These are phyloP conservation scores for Leucoraja erinaceus DNA, from an alignment of 2,113 vertebrate genomes.

Conservation along the genomic window DNA sequence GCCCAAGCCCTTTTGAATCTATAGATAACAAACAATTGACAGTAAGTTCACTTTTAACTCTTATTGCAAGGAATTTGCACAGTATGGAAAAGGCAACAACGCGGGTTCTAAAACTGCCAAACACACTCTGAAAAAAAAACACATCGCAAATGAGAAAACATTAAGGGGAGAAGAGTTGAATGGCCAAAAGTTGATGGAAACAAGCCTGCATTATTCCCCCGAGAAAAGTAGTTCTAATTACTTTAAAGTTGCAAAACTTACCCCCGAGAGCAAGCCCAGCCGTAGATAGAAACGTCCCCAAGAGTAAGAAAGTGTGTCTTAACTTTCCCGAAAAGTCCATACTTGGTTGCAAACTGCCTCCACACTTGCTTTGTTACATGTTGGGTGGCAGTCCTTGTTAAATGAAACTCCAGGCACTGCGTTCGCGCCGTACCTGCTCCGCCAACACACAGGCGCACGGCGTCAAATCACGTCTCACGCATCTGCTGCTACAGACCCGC, in stretches of 20 bases:
- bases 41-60: not conserved
- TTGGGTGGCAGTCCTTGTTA: not conserved
- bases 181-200: not conserved
- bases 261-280: not conserved
- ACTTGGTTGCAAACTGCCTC: not conserved
- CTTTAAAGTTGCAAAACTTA: not conserved
- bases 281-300: not conserved
- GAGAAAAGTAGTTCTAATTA: not conserved
- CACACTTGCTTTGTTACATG: constrained; percentile 7
- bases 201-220: not conserved
- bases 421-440: not conserved
- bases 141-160: not conserved
- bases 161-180: not conserved
- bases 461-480: not conserved
- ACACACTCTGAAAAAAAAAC: too few relatives aligned
- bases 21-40: not conserved
- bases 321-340: constrained; percentile 17
- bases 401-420: not conserved
- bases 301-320: not conserved
- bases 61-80: not conserved
- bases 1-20: not conserved
- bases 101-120: not conserved
- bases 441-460: not conserved
- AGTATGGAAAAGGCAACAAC: not conserved
- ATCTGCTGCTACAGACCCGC: not conserved